Conservation (phyloP, 1,140 invertebrate species). For the Dolichoris vasculosae region DNA sequence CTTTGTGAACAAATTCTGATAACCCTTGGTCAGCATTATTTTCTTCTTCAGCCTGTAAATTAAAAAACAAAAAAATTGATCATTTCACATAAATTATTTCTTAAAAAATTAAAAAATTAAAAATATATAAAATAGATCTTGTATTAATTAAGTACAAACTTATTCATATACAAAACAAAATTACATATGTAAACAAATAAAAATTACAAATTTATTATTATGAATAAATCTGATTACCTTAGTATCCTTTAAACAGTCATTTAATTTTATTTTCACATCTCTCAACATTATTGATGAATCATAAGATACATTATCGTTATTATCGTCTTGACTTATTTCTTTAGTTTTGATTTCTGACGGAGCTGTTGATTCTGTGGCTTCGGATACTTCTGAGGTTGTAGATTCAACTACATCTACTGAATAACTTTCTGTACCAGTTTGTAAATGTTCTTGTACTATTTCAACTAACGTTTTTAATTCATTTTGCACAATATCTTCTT, state of each 20-base stretch:
- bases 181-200: not conserved
- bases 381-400: constrained; percentile 61
- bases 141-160: too few relatives aligned
- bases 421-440: constrained; percentile 57
- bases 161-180: not conserved
- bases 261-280: constrained; percentile 66
- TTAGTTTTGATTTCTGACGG: constrained; percentile 49
- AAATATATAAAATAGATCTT: not conserved
- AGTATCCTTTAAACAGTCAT: constrained; percentile 66
- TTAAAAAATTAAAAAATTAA: not conserved
- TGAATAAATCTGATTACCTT: constrained; percentile 49
- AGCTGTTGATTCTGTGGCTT: constrained; percentile 50
- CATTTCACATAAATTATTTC: too few relatives aligned
- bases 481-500: constrained; percentile 36
- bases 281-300: constrained; percentile 65
- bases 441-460: constrained; percentile 52
- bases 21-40: constrained; percentile 49
- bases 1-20: constrained; percentile 50
- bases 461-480: constrained; percentile 51
- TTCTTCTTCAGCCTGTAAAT: constrained; percentile 51
- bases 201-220: not conserved
- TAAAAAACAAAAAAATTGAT: not conserved
- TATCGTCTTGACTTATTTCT: constrained; percentile 11
- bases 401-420: constrained; percentile 62
- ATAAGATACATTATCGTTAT: constrained; percentile 61